phyloP scores from a whole-genome alignment of 1,140 invertebrate species.

The Cotesia vestalis region DNA sequence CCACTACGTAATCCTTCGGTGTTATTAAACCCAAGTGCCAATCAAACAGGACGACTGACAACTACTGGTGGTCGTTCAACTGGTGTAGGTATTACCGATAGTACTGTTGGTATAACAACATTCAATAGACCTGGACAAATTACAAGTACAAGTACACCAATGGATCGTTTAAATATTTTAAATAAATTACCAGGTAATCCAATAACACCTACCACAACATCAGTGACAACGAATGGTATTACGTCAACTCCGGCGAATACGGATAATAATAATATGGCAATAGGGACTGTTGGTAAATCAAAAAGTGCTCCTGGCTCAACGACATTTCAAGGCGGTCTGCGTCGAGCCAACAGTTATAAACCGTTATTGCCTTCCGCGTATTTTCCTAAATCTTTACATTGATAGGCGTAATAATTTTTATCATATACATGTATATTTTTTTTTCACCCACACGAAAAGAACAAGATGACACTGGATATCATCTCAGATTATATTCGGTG shows the following conservation, averaged over 20 bases:
- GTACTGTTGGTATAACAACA: constrained; percentile 49
- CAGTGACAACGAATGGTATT: constrained; percentile 1
- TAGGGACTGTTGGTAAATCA: constrained; percentile 48
- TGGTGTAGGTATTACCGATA: constrained; percentile 52
- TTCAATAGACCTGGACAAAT: constrained; percentile 58
- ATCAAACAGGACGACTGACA: constrained; percentile 52
- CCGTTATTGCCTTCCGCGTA: constrained; percentile 59
- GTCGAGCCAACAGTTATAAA: constrained; percentile 56
- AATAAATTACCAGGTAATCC: constrained; percentile 45
- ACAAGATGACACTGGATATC: too few relatives aligned
- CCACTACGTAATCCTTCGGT: constrained; percentile 53
- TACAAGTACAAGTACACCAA: constrained; percentile 60
- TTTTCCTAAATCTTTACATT: constrained; percentile 59
- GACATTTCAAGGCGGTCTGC: constrained; percentile 56
- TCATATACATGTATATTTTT: too few relatives aligned
- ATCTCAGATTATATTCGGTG: too few relatives aligned
- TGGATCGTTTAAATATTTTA: constrained; percentile 57
- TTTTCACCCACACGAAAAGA: background rate
- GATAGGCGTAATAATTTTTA: background rate
- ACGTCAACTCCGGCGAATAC: constrained; percentile 46
- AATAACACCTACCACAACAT: constrained; percentile 15
- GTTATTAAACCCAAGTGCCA: constrained; percentile 57
- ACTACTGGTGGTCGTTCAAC: constrained; percentile 45
- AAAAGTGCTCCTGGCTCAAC: constrained; percentile 46
- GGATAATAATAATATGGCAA: constrained; percentile 55